Base-by-base conservation (phyloP, 2,113 vertebrate genomes). In the Donacobius atricapilla region DNA sequence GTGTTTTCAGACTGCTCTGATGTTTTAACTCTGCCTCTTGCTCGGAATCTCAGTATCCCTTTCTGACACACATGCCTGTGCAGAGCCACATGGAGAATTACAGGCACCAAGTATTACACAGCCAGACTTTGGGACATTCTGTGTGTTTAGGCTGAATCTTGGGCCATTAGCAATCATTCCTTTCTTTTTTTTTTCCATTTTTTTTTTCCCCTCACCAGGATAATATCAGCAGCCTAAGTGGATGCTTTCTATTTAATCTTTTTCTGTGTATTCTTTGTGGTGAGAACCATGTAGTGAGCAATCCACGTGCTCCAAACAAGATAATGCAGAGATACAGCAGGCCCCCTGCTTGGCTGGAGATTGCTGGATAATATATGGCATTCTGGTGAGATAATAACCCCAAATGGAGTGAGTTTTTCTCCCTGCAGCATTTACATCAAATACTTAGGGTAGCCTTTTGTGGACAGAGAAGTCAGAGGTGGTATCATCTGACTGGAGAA, bases 341-440 rank as follows among this genome's bases (percentile, higher is more conserved):
- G 47, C 80, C 72, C 63, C 91, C 91, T 81, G 96, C 93, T 48
- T 15, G 9, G 82, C 76, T 94, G 89, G 82, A 94, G 94, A 89
- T 92, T 92, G 81, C 61, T 76, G 47, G 85, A 89, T 94, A 93
- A 94, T 83, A 57, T 35, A 57, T 68, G 79, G 53, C 81, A 72
- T 95, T 96, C 91, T 89, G 50, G 66, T 13, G 93, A 90, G 94
- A 93, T 95, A 94, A 97, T 87, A 93, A 93, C 75, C 40, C 5
- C 1, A 72, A 86, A 90, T 23, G 50, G 53, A 78, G 57, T 2
- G 30, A 83, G 37, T 35, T 64, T 90, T 93, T 45, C 82, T 68
- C 82, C 92, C 89, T 69, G 81, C 47, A 61, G 81, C 3, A 6
- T 87, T 90, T 71, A 45, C 53, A 83, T 89, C 65, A 80, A 83